Base-by-base conservation (phyloP, 2,797 vertebrate genomes). In the Oreochromis mossambicus region DNA sequence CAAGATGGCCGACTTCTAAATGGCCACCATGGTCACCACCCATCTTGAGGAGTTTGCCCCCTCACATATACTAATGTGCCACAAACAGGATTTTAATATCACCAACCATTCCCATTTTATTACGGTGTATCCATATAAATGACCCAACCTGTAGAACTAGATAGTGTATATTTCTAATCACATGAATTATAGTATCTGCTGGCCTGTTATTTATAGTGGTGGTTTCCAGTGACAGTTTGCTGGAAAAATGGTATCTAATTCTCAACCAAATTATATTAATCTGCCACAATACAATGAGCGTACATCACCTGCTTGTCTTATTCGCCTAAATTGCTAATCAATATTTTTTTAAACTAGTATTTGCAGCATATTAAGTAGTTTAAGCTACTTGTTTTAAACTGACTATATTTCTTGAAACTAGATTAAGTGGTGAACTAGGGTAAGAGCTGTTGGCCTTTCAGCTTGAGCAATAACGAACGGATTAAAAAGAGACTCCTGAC, bases 141-240 rank as follows among this genome's bases (percentile, higher is more conserved):
- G 26, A 2, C 26, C 26, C 26, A 26, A 1, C 26, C 26, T 26
- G 26, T 26, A 41, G 63, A 41, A 68, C 36, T 2, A 6, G 63
- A 68, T 0, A 9, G 12, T 68, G 34, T 38, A 21, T 38, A 21
- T 12, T 63, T 36, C 19, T 38, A 63, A 63, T 63, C n/a, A 6
- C n/a, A 9, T 68, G 63, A 68, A 15, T 15, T 68, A 68, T 24
- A 68, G 36, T 24, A 24, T 41, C 32, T 63, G 4, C 0, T 0
- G 2, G 19, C 0, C 5, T 68, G 10, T 41, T 68, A 43, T 43
- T 10, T 34, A 43, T 1, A 68, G 36, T 43, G 63, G 63, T 24
- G 63, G n/a, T 24, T 68, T 14, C 63, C n/a, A 24, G n/a, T 68
- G 41, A 24, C 36, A 41, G 63, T 68, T 68, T 68, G 36, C 36